Conservation (phyloP, 2,888 invertebrate species). For the Tipula lateralis region DNA sequence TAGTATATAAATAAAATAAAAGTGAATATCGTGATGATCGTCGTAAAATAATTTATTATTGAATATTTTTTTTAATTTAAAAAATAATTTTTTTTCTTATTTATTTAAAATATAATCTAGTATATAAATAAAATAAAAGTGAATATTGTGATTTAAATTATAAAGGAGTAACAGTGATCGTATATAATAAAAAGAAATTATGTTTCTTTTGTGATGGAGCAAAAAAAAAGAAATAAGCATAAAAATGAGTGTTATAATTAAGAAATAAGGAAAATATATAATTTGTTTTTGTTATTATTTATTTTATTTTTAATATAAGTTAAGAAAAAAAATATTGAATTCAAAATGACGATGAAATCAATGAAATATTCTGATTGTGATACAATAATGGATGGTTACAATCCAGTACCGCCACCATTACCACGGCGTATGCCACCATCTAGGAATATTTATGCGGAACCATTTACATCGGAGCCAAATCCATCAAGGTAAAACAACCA, state of each 20-base stretch:
- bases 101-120: slow-evolving; percentile 4
- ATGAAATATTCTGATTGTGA: slow-evolving; percentile 52
- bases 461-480: slow-evolving; percentile 50
- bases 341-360: slow-evolving; percentile 50
- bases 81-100: neutral
- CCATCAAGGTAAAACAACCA: slow-evolving; percentile 43
- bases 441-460: slow-evolving; percentile 50
- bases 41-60: slow-evolving; percentile 7
- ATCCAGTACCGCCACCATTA: slow-evolving; percentile 50
- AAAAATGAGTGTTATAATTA: slow-evolving; percentile 14
- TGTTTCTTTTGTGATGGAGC: neutral
- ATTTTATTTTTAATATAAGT: neutral
- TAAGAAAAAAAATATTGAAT: neutral
- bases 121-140: neutral
- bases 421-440: slow-evolving; percentile 49
- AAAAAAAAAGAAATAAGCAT: slow-evolving; percentile 12
- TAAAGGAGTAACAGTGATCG: neutral
- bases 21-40: neutral
- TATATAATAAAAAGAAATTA: neutral
- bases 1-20: neutral
- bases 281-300: neutral
- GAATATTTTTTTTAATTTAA: neutral
- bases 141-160: neutral
- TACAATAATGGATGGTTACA: slow-evolving; percentile 51
- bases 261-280: neutral